A percentile compares a stretch with the other conserved stretches of the same genome.
These are phyloP conservation scores for Cyprinella venusta DNA, from an alignment of 2,797 vertebrate genomes.

Conservation along the genomic window DNA sequence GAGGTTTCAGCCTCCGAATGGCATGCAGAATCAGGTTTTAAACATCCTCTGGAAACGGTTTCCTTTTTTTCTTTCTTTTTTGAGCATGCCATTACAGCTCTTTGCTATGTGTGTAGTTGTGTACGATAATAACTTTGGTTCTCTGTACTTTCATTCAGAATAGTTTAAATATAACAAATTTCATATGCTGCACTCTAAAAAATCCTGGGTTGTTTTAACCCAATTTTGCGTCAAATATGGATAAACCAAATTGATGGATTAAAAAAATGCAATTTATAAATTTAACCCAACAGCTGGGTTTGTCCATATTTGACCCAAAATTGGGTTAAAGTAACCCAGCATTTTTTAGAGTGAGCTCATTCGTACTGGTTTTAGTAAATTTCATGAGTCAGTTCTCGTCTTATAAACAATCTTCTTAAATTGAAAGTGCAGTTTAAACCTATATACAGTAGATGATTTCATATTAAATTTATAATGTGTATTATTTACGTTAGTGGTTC, in stretches of 20 bases:
- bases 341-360: background rate
- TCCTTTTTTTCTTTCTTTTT: background rate
- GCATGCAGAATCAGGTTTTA: background rate
- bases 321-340: too few relatives aligned
- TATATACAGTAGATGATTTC: background rate
- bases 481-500: constrained; percentile 6
- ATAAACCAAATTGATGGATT: too few relatives aligned
- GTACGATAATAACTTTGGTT: background rate
- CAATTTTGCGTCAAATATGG: too few relatives aligned
- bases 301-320: too few relatives aligned
- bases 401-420: background rate
- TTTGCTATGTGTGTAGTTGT: background rate
- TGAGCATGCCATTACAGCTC: background rate
- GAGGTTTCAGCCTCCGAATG: constrained; percentile 1
- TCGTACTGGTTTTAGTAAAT: background rate
- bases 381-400: background rate
- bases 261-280: too few relatives aligned
- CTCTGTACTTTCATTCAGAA: background rate
- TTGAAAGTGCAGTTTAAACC: background rate
- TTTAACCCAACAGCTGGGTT: too few relatives aligned
- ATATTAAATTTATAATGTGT: constrained; percentile 14
- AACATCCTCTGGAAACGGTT: background rate
- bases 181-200: background rate
- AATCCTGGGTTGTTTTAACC: too few relatives aligned
- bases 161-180: background rate